phyloP scores from a whole-genome alignment of 53 echinoderm and acorn worm species.

The Luidia sarsii region DNA sequence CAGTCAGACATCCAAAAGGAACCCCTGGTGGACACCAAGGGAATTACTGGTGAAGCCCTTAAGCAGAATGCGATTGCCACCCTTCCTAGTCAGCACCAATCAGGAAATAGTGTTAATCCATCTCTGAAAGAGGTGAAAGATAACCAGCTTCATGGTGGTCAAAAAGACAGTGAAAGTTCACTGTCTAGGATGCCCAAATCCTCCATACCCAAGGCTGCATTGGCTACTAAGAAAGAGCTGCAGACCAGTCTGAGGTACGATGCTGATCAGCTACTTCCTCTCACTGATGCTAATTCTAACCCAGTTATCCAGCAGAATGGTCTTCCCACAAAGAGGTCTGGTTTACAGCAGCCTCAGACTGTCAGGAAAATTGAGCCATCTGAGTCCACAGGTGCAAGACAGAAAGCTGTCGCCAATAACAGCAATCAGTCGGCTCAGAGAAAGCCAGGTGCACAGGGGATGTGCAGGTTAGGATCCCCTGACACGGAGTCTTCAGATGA shows the following conservation, averaged over 20 bases:
- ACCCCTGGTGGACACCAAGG: constrained; percentile 9
- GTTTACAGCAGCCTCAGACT: constrained; percentile 7
- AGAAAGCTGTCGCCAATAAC: constrained; percentile 1
- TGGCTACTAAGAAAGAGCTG: neutral
- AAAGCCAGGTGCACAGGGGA: neutral
- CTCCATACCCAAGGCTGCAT: constrained; percentile 12
- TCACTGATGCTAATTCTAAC: constrained; percentile 39
- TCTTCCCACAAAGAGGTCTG: constrained; percentile 2
- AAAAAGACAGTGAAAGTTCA: neutral
- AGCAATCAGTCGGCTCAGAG: neutral
- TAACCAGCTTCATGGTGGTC: neutral
- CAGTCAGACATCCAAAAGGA: constrained; percentile 24
- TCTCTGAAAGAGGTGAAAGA: neutral
- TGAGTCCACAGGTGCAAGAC: neutral
- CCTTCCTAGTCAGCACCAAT: neutral
- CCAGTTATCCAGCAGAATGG: constrained; percentile 32
- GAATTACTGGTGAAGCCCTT: constrained; percentile 9
- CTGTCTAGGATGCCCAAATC: neutral
- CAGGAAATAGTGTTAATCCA: constrained; percentile 2
- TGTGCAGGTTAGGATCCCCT: constrained; percentile 7
- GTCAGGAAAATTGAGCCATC: constrained; percentile 23
- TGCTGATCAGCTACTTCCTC: neutral
- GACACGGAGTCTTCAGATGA: constrained; percentile 25
- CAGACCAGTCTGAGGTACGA: neutral
- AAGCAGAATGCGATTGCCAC: constrained; percentile 37